Percentiles rank a stretch among this genome's conserved stretches.
phyloP scores from a whole-genome alignment of 2,888 invertebrate species.

The Hirtodrosophila confusa region DNA sequence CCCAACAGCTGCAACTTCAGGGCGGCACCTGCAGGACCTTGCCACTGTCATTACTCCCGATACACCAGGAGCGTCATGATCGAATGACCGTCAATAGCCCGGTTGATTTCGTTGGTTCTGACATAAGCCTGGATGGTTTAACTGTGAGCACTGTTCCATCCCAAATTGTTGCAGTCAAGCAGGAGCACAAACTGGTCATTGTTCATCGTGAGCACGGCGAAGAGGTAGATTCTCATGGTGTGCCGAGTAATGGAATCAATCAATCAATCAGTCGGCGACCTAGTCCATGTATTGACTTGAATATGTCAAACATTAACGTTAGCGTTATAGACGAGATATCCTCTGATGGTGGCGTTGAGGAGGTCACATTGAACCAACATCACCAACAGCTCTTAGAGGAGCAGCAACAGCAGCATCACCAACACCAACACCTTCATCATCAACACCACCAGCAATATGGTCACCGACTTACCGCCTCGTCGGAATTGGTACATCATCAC shows the following conservation, averaged over 20 bases:
- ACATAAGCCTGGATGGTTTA: slow-evolving; percentile 76
- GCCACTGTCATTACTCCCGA: slow-evolving; percentile 50
- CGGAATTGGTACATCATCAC: slow-evolving; percentile 34
- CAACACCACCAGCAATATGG: slow-evolving; percentile 55
- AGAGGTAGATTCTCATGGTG: not conserved
- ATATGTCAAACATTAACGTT: slow-evolving; percentile 38
- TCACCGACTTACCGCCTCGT: slow-evolving; percentile 27
- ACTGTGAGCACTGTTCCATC: slow-evolving; percentile 61
- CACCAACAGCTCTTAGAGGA: slow-evolving; percentile 66
- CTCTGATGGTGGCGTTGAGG: slow-evolving; percentile 67
- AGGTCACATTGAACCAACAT: slow-evolving; percentile 79
- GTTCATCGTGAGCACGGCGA: slow-evolving; percentile 43
- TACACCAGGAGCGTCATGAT: slow-evolving; percentile 57
- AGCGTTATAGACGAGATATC: slow-evolving; percentile 71
- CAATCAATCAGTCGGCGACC: slow-evolving; percentile 10
- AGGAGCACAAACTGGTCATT: slow-evolving; percentile 77
- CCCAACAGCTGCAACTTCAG: slow-evolving; percentile 58
- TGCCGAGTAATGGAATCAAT: slow-evolving; percentile 19
- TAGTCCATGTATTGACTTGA: slow-evolving; percentile 24
- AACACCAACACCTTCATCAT: slow-evolving; percentile 31
- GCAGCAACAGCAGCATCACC: slow-evolving; percentile 49
- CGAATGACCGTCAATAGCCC: slow-evolving; percentile 62
- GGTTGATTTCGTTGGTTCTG: slow-evolving; percentile 73
- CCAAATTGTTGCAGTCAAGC: slow-evolving; percentile 73
- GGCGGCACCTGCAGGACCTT: slow-evolving; percentile 23